A percentile compares a stretch with the other conserved stretches of the same genome.
These are phyloP conservation scores for Poeciliopsis turrubarensis DNA, from an alignment of 2,113 vertebrate species.

Conservation along the genomic window DNA sequence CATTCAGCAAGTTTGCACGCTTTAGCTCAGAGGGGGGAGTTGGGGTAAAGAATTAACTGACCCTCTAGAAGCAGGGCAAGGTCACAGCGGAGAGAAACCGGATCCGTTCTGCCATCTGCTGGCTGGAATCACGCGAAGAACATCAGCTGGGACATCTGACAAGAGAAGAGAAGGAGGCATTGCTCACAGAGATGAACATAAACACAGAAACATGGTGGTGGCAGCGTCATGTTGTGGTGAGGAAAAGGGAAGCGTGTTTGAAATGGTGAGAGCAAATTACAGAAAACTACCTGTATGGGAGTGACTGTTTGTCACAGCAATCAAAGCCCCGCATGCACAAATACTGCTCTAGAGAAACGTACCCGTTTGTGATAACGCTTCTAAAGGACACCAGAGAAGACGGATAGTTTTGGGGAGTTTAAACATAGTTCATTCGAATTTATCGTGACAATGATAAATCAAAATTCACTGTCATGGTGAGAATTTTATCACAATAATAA, in stretches of 20 bases:
- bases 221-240: neutral
- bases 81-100: constrained; percentile 31
- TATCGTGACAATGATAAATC: too few species aligned
- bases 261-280: neutral
- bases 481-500: too few species aligned
- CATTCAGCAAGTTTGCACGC: neutral
- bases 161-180: neutral
- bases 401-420: too few species aligned
- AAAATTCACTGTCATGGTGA: too few species aligned
- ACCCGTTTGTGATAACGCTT: too few species aligned
- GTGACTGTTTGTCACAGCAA: too few species aligned
- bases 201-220: neutral
- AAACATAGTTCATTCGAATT: too few species aligned
- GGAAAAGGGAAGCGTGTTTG: neutral
- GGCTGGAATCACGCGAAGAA: constrained; percentile 25
- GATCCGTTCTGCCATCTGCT: constrained; percentile 55
- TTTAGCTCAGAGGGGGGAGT: constrained; percentile 13
- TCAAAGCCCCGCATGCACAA: too few species aligned
- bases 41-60: constrained; percentile 11
- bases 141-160: constrained; percentile 3
- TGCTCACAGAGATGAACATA: neutral
- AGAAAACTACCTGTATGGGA: too few species aligned
- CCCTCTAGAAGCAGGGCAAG: constrained; percentile 42
- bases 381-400: too few species aligned
- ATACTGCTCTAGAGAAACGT: too few species aligned